Evolutionary conservation across 2,888 invertebrate species (phyloP).

Genomic region (Corbicula japonica): DNA sequence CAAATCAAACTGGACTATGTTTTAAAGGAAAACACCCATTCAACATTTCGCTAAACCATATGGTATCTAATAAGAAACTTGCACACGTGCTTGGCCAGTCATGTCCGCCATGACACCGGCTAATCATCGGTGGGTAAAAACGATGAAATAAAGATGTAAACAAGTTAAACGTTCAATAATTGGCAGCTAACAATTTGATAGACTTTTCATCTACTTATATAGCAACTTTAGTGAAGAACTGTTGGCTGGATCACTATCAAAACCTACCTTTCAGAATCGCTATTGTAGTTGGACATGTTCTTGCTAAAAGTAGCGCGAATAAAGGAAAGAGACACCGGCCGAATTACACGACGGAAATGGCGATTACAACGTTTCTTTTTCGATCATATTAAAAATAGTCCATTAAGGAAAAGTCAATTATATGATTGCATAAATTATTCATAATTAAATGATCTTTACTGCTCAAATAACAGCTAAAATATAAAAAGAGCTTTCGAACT

Average conservation of each 20-base stretch:
- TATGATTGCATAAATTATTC: too few species aligned
- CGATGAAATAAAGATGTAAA: too few species aligned
- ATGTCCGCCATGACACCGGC: slow-evolving; percentile 75
- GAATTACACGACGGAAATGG: slow-evolving; percentile 62
- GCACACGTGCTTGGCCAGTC: slow-evolving; percentile 71
- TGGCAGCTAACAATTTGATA: neutral
- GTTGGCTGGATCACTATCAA: slow-evolving; percentile 31
- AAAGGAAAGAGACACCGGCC: slow-evolving; percentile 76
- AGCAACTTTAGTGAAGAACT: neutral
- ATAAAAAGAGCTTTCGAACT: too few species aligned
- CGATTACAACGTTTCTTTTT: too few species aligned
- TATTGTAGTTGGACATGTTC: slow-evolving; percentile 83
- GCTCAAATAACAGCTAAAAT: too few species aligned
- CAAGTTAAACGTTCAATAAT: too few species aligned
- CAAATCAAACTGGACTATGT: too few species aligned
- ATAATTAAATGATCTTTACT: too few species aligned
- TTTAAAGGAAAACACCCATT: neutral
- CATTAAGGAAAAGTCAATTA: too few species aligned
- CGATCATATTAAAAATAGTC: too few species aligned
- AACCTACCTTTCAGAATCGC: slow-evolving; percentile 69
- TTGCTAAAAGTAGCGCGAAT: slow-evolving; percentile 78
- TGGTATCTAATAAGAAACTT: slow-evolving; percentile 12
- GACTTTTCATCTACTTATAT: neutral
- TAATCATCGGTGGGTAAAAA: too few species aligned
- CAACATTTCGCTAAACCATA: slow-evolving; percentile 20